Evolutionary conservation across 1,140 invertebrate genomes (phyloP), one percentile per base, ranked within the genome.

Genomic region (Camponotus vicinus): DNA sequence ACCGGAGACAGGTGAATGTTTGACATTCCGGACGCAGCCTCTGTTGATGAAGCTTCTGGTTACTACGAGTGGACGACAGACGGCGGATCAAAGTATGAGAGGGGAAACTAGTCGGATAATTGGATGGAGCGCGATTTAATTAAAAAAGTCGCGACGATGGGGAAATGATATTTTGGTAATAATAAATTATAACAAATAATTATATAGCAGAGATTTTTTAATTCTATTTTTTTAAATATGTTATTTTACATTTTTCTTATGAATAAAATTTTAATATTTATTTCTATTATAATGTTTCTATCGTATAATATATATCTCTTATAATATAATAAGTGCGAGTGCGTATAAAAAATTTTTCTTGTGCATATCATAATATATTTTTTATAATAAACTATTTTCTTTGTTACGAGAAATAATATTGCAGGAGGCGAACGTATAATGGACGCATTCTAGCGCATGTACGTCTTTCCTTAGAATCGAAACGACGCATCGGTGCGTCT

Each of bases 1-100:
- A 75, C 42, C 59, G 73, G 42, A 49, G 59, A 85, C 32, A 85
- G 82, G 75, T 66, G 82, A 85, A 85, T 85, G 73, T 85, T 85
- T 85, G 73, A 85, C 71, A 85, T 85, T 77, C 82, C 45, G 52
- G 73, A 42, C 45, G 57, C 13, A 66, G 71, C 59, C 71, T 64
- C 71, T 40, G 82, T 63, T 57, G 63, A 70, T 42, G 34, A 71
- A 32, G 67, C 78, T 82, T 42, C 67, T 82, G 78, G 67, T 59
- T 42, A 40, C 55, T 37, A 21, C 27, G 27, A 27, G 27, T 27
- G 27, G 27, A 59, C 67, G 32, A 45, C 18, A 71, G 27, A 18
- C 42, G 11, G 32, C 78, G 42, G 11, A 78, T 64, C n/a, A 79
- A 52, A 34, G 13, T 8, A 27, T 32, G 18, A 27, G 3, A 2